Conservation (phyloP, 2,113 vertebrate genomes). For the Siniperca chuatsi region DNA sequence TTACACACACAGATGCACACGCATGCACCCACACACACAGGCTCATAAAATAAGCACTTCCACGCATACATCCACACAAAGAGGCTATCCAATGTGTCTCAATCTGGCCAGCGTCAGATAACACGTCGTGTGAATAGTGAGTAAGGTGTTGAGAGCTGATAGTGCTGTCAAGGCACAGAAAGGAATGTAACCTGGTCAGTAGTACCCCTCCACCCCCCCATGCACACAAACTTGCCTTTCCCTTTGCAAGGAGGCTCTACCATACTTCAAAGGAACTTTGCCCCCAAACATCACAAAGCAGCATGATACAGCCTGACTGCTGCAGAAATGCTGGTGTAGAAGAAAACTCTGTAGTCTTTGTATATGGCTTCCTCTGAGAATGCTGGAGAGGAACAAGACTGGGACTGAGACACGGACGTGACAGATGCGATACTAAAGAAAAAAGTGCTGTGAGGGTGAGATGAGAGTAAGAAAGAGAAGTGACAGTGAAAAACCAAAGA, state of each 20-base stretch:
- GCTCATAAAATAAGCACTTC: conserved; percentile 17
- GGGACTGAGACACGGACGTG: conserved; percentile 63
- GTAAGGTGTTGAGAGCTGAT: conserved; percentile 68
- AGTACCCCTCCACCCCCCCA: conserved; percentile 10
- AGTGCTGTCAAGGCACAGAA: conserved; percentile 46
- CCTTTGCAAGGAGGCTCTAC: conserved; percentile 51
- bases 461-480: conserved; percentile 42
- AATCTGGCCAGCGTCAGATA: conserved; percentile 76
- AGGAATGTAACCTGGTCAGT: conserved; percentile 50
- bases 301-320: conserved; percentile 63
- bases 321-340: conserved; percentile 59
- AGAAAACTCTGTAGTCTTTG: conserved; percentile 59
- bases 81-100: conserved; percentile 62
- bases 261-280: conserved; percentile 73
- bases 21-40: conserved; percentile 30
- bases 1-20: conserved; percentile 48
- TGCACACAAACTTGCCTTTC: conserved; percentile 56
- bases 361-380: conserved; percentile 61
- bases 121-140: conserved; percentile 50
- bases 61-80: conserved; percentile 56
- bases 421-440: conserved; percentile 65
- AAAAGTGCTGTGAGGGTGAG: conserved; percentile 45
- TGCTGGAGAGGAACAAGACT: conserved; percentile 56
- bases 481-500: conserved; percentile 38
- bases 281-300: conserved; percentile 63